Conservation (phyloP, 2,113 vertebrate species). For the Peromyscus polionotus region DNA sequence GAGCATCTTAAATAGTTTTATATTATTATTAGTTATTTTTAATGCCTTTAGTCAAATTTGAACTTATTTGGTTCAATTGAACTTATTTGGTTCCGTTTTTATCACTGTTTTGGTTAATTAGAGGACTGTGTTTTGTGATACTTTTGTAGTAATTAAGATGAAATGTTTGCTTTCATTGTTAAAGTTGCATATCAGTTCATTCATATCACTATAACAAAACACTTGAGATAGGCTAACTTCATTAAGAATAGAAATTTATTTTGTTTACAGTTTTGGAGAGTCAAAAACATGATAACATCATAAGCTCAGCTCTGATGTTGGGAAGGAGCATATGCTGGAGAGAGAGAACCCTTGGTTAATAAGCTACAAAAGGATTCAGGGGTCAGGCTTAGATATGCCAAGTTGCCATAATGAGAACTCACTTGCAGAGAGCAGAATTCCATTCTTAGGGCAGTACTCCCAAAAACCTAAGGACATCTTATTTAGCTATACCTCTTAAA, state of each 20-base stretch:
- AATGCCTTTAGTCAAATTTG: neutral
- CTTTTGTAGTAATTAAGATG: conserved; percentile 23
- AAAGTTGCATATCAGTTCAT: neutral
- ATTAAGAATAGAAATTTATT: neutral
- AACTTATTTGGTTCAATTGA: conserved; percentile 23
- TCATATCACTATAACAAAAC: neutral
- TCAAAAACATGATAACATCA: neutral
- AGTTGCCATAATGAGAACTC: neutral
- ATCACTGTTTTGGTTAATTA: neutral
- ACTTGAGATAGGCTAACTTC: neutral
- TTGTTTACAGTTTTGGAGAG: neutral
- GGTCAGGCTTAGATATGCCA: neutral
- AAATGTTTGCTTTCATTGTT: neutral
- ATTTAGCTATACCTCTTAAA: neutral
- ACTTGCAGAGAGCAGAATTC: neutral
- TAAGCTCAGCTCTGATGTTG: neutral
- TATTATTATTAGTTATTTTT: neutral
- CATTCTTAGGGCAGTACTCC: neutral
- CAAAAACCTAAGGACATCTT: neutral
- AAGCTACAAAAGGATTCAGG: neutral
- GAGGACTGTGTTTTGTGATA: neutral
- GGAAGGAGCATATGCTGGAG: neutral
- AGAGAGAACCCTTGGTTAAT: neutral
- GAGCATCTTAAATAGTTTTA: conserved; percentile 14
- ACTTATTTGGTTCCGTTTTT: conserved; percentile 37